Conservation (phyloP, 2,113 vertebrate genomes). For the Pomatostomus ruficeps region DNA sequence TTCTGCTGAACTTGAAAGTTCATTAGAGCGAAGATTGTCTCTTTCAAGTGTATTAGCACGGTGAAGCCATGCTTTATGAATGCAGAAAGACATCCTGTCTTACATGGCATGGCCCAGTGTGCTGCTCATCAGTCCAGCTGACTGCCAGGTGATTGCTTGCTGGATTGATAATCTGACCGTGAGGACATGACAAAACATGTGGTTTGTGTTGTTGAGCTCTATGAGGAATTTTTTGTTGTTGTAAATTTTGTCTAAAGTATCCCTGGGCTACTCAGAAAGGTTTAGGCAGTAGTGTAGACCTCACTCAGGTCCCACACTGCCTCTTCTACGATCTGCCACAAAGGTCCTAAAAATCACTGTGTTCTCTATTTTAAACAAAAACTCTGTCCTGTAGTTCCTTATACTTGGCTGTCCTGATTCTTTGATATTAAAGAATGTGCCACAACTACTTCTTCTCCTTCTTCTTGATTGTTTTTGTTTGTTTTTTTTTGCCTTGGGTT, state of each 20-base stretch:
- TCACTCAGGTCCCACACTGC: neutral
- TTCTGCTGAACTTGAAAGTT: neutral
- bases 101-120: neutral
- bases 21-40: neutral
- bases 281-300: neutral
- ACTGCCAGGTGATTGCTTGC: neutral
- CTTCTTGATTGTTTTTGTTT: neutral
- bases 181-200: neutral
- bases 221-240: neutral
- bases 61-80: neutral
- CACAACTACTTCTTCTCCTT: neutral
- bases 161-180: neutral
- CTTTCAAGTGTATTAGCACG: neutral
- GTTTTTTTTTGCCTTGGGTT: neutral
- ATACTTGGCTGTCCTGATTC: neutral
- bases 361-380: neutral
- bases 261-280: neutral
- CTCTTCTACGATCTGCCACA: neutral
- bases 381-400: neutral
- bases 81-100: neutral
- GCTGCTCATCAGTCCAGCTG: neutral
- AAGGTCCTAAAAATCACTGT: neutral
- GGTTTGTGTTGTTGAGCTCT: neutral
- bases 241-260: neutral
- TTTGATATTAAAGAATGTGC: neutral